A percentile compares a stretch with the other conserved stretches of the same genome.
phyloP scores from a whole-genome alignment of 2,797 vertebrate species.

The Aldrovandia affinis region DNA sequence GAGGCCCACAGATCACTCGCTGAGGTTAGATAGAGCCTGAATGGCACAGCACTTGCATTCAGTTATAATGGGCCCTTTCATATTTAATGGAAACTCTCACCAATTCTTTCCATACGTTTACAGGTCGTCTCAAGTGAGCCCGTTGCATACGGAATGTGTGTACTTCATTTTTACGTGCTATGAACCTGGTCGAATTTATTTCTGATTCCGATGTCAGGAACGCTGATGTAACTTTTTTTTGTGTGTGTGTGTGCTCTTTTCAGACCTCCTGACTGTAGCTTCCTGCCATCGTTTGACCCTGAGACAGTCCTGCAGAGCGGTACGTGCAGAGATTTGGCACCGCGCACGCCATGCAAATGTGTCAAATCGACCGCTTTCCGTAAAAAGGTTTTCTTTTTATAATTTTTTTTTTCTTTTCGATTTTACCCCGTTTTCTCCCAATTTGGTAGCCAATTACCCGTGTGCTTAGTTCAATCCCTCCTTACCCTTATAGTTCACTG shows the following conservation, averaged over 20 bases:
- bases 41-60: neutral
- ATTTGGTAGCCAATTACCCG: too few species aligned
- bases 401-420: too few species aligned
- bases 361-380: neutral
- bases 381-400: neutral
- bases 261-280: conserved; percentile 86
- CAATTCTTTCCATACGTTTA: neutral
- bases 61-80: neutral
- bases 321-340: conserved; percentile 57
- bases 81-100: conserved; percentile 4
- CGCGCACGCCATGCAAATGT: neutral
- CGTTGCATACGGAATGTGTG: neutral
- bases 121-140: neutral
- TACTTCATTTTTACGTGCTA: conserved; percentile 3
- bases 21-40: neutral
- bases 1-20: neutral
- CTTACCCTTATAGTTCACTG: too few species aligned
- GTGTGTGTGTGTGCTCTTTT: too few species aligned
- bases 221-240: conserved; percentile 33
- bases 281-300: conserved; percentile 92
- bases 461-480: too few species aligned
- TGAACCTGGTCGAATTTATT: neutral
- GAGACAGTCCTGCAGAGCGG: conserved; percentile 94
- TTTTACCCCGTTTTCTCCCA: too few species aligned
- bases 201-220: neutral